A percentile compares a stretch with the other conserved stretches of the same genome.
These are phyloP conservation scores for Epistrophe eligans DNA, from an alignment of 2,888 invertebrate species.

Conservation along the genomic window DNA sequence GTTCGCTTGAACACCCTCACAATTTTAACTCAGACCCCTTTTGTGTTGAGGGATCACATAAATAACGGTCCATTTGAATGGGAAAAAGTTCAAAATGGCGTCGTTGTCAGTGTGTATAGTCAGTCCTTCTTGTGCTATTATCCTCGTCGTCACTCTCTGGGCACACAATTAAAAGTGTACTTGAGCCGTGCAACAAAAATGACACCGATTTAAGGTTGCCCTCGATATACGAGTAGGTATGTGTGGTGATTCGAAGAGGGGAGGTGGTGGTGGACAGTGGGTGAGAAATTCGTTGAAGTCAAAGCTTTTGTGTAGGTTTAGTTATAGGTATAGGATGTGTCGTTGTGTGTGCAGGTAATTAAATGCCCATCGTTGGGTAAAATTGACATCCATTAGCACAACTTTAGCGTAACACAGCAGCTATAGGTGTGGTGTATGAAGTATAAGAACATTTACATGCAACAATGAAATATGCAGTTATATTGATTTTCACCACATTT, in stretches of 20 bases:
- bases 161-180: slow-evolving; percentile 66
- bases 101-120: slow-evolving; percentile 59
- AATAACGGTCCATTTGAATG: slow-evolving; percentile 74
- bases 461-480: slow-evolving; percentile 56
- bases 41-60: slow-evolving; percentile 61
- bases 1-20: slow-evolving; percentile 40
- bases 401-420: slow-evolving; percentile 48
- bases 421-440: background rate
- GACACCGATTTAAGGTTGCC: slow-evolving; percentile 38
- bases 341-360: slow-evolving; percentile 47
- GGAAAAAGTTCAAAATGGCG: slow-evolving; percentile 77
- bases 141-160: slow-evolving; percentile 38
- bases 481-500: slow-evolving; percentile 62
- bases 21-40: slow-evolving; percentile 7
- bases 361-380: slow-evolving; percentile 70
- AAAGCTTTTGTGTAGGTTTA: slow-evolving; percentile 11
- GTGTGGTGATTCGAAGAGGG: background rate
- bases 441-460: slow-evolving; percentile 19
- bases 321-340: background rate
- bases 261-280: background rate
- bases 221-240: slow-evolving; percentile 3
- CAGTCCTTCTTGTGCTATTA: slow-evolving; percentile 53
- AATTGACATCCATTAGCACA: slow-evolving; percentile 68
- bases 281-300: slow-evolving; percentile 1
- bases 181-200: slow-evolving; percentile 62